Percentiles rank a stretch among this genome's conserved stretches.
Conservation (phyloP, 1,140 invertebrate species). For the Ridgeia piscesae region DNA sequence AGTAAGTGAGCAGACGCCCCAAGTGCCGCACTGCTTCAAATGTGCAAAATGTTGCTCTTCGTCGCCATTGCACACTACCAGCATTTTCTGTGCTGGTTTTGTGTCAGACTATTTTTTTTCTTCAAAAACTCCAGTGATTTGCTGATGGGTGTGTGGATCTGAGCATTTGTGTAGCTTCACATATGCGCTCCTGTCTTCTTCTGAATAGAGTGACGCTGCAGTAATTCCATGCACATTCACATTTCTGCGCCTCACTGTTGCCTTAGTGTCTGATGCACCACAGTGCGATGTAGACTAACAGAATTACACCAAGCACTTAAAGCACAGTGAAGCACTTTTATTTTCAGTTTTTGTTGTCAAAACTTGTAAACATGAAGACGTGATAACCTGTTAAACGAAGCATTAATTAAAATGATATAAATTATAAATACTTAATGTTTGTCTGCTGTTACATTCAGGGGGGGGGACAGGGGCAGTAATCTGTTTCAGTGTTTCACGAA, state of each 20-base stretch:
- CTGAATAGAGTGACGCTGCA: background rate
- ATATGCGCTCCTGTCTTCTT: background rate
- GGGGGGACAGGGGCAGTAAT: background rate
- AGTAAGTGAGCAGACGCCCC: slow-evolving; percentile 43
- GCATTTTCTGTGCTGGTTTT: background rate
- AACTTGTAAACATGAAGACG: background rate
- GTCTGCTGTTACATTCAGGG: background rate
- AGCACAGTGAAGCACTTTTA: too few species aligned
- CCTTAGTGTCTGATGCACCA: too few species aligned
- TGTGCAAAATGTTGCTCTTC: background rate
- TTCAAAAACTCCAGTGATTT: background rate
- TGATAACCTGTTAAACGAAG: background rate
- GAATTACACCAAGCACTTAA: background rate
- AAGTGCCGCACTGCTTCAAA: background rate
- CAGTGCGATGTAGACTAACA: background rate
- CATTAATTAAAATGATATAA: background rate
- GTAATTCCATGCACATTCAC: background rate
- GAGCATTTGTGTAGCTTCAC: background rate
- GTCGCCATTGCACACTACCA: background rate
- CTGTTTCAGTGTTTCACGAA: background rate
- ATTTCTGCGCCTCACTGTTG: too few species aligned
- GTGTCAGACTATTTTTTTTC: background rate
- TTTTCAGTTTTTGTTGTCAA: too few species aligned
- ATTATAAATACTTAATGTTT: background rate
- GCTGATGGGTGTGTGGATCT: background rate